Base-by-base conservation (phyloP, 2,888 invertebrate genomes). In the Drosophila neutralis region DNA sequence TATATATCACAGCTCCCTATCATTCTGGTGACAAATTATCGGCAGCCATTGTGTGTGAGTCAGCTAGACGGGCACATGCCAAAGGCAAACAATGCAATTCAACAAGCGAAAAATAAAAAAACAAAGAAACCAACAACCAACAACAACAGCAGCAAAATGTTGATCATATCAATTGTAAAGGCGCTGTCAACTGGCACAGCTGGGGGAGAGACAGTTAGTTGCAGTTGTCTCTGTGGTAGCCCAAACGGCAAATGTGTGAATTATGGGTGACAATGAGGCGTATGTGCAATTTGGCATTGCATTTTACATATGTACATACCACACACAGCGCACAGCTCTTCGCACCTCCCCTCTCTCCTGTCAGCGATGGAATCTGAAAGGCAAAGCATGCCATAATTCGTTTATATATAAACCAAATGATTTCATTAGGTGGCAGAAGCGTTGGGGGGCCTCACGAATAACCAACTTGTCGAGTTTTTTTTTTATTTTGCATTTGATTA, bases 111-210 rank as follows among this genome's bases (percentile, higher is more conserved):
- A 64, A 54, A 21, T 62, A 75, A 77, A 62, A 70, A 52, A 29
- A 62, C 24, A 45, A 24, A 24, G 45, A 24, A 24, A 24, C 45
- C 27, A 54, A 10, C 35, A 36, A 53, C 21, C 27, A 51, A 60
- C 57, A 65, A 42, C 29, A 59, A 53, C 24, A 49, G 59, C 24
- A 40, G 59, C 61, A 73, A 66, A 64, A 78, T 87, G 87, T 87
- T 87, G 87, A 87, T 87, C 79, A 73, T 86, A 87, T 87, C 86
- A 86, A 87, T 87, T 87, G 66, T 81, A 84, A 63, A 79, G 81
- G 67, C 71, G 66, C 64, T 86, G 87, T 87, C 87, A 87, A 85
- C 78, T 83, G 78, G 68, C 82, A 75, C 87, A 83, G 84, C 77
- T 66, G 87, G 84, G 73, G 80, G 74, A 7, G 38, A 27, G 68